Base-by-base conservation (phyloP, 2,888 invertebrate genomes). In the Metalampra italica region DNA sequence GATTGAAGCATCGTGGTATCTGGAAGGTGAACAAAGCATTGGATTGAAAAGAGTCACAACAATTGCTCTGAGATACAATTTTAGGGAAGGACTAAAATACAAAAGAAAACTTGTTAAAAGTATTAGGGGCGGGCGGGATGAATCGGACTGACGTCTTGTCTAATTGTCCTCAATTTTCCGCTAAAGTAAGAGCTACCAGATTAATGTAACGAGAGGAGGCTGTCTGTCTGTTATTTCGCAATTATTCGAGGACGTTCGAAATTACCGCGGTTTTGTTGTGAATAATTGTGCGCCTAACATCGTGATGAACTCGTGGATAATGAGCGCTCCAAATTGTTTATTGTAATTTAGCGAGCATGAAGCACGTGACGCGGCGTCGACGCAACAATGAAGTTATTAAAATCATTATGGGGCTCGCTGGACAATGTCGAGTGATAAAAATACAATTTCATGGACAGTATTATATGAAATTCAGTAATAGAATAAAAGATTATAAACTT, bases 311-410 rank as follows among this genome's bases (percentile, higher is more conserved):
- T 68, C 68, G 64, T 65, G 66, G 72, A 77, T 86, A 86, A 87
- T 84, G 87, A 86, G 77, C 67, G 75, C 71, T 66, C 77, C 62
- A 79, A 86, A 85, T 82, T 85, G 86, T 88, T 86, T 82, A 86
- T 85, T 88, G 78, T 87, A 78, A 85, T 87, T 82, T 79, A 71
- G 78, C 74, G 66, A 64, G 70, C 75, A 75, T 78, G 77, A 80
- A 72, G 71, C 75, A 83, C 86, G 84, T 85, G 84, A 86, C 78
- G 68, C 61, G 56, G 55, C 57, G 65, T 62, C 72, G 65, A 22
- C 22, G 22, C 22, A 22, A 78, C 78, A 81, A 82, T 82, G 68
- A 76, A 81, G 81, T 77, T 79, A 82, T 83, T 82, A 83, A 69
- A 68, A 71, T 70, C 63, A 64, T 60, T 75, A 29, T 76, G 74